Percentiles rank a stretch among this genome's conserved stretches.
phyloP scores from a whole-genome alignment of 1,140 invertebrate species.

The Plodia interpunctella region DNA sequence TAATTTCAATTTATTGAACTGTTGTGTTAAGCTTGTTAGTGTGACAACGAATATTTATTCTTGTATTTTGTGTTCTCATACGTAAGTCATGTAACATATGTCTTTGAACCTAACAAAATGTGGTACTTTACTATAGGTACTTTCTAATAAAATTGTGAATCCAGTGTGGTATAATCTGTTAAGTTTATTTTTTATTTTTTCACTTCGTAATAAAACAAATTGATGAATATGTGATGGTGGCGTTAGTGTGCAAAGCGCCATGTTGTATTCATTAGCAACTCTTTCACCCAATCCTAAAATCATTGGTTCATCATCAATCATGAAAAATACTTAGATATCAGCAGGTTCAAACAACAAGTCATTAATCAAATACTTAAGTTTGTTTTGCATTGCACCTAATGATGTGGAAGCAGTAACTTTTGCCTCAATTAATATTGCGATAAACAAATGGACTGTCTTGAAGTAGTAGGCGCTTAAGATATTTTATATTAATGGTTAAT shows the following conservation, averaged over 20 bases:
- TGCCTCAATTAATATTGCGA: neutral
- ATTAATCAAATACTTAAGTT: constrained; percentile 9
- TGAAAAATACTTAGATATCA: constrained; percentile 1
- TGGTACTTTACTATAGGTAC: no score
- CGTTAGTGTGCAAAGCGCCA: neutral
- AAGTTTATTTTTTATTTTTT: no score
- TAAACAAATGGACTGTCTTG: neutral
- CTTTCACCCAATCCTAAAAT: neutral
- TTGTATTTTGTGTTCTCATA: no score
- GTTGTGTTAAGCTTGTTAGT: no score
- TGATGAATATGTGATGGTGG: no score
- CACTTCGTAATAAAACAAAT: no score
- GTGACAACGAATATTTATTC: no score
- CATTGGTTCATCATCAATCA: neutral
- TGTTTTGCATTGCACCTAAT: constrained; percentile 11
- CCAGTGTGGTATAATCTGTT: no score
- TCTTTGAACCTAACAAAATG: no score
- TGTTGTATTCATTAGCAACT: neutral
- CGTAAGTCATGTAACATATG: no score
- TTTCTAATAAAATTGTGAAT: no score
- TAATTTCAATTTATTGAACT: no score
- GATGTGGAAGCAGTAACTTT: neutral
- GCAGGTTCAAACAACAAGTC: constrained; percentile 2
- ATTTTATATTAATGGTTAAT: neutral
- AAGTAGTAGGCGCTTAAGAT: neutral